Evolutionary conservation across 2,888 invertebrate genomes (phyloP).

Genomic region (Cantharis nigra): DNA sequence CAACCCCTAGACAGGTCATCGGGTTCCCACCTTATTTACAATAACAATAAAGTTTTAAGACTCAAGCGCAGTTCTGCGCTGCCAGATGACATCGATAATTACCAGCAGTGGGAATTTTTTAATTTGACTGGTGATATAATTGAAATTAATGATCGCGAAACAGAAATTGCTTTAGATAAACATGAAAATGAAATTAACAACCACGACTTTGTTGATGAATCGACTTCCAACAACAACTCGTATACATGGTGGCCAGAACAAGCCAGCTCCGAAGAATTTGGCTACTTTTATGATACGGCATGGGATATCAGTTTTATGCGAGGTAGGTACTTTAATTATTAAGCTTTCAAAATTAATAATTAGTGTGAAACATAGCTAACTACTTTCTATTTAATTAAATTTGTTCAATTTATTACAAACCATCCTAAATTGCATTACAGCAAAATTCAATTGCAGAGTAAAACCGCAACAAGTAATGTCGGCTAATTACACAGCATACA

Average conservation of each 20-base stretch:
- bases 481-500: background rate
- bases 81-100: slow-evolving; percentile 4
- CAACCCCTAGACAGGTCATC: slow-evolving; percentile 40
- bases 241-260: slow-evolving; percentile 41
- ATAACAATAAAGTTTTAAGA: slow-evolving; percentile 9
- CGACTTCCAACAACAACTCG: background rate
- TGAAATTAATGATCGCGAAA: slow-evolving; percentile 46
- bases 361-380: background rate
- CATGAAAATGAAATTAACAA: slow-evolving; percentile 16
- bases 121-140: slow-evolving; percentile 59
- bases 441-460: background rate
- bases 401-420: background rate
- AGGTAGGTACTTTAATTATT: background rate
- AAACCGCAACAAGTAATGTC: background rate
- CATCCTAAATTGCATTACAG: background rate
- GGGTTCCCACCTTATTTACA: slow-evolving; percentile 15
- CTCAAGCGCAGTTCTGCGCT: background rate
- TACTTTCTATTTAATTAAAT: background rate
- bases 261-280: slow-evolving; percentile 51
- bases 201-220: slow-evolving; percentile 12
- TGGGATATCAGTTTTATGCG: slow-evolving; percentile 49
- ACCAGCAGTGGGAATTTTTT: slow-evolving; percentile 42
- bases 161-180: slow-evolving; percentile 24
- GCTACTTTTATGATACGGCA: slow-evolving; percentile 56
- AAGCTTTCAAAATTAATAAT: background rate